Conservation (phyloP, 2,113 vertebrate species). For the Acanthisitta chloris region DNA sequence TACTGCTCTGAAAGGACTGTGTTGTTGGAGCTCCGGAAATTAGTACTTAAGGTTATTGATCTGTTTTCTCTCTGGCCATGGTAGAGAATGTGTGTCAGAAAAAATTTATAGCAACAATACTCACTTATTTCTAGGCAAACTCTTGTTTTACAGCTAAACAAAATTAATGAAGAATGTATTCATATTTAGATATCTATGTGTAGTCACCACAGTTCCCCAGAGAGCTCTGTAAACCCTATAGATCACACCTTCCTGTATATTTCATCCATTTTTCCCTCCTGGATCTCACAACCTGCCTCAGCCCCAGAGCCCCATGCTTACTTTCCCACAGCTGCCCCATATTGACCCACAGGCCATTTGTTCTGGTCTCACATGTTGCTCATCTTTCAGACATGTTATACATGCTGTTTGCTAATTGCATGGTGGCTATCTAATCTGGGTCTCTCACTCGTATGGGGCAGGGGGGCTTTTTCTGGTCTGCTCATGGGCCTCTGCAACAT, state of each 20-base stretch:
- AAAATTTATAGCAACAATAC: background rate
- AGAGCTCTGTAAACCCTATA: background rate
- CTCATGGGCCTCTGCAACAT: background rate
- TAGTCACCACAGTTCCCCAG: background rate
- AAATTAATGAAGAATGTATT: background rate
- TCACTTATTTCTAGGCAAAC: background rate
- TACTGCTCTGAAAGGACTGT: background rate
- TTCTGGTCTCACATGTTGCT: background rate
- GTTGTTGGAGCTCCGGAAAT: background rate
- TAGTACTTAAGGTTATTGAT: slow-evolving; percentile 10
- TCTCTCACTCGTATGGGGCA: background rate
- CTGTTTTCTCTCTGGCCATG: background rate
- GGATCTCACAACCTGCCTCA: background rate
- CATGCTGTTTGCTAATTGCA: background rate
- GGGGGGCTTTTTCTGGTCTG: background rate
- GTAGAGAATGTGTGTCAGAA: background rate
- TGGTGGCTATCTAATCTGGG: background rate
- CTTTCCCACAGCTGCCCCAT: background rate
- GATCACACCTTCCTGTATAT: background rate
- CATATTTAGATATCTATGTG: background rate
- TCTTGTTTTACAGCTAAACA: background rate
- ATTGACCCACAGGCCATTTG: background rate
- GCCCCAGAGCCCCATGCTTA: background rate
- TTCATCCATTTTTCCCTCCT: background rate
- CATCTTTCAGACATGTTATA: background rate